These are phyloP conservation scores for Dasysyrphus tricinctus DNA, from an alignment of 2,888 invertebrate genomes.

Conservation along the genomic window DNA sequence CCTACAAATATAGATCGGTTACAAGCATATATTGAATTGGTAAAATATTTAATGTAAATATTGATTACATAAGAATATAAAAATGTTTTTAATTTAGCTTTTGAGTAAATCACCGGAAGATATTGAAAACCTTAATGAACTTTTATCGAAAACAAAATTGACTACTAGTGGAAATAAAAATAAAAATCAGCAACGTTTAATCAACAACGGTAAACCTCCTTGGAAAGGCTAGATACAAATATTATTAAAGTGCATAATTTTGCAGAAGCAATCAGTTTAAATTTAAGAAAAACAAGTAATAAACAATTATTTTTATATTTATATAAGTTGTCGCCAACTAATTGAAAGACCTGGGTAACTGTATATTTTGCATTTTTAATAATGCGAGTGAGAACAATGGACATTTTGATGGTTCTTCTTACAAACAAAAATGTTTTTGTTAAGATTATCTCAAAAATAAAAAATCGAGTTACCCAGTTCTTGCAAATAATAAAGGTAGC, in stretches of 20 bases:
- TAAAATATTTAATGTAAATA: conserved; percentile 62
- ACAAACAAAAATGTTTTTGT: background rate
- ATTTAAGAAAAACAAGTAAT: conserved; percentile 18
- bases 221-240: conserved; percentile 78
- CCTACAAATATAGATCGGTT: conserved; percentile 79
- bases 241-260: conserved; percentile 1
- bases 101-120: conserved; percentile 85
- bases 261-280: conserved; percentile 3
- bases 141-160: conserved; percentile 77
- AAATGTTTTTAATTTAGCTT: conserved; percentile 81
- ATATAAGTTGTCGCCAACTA: background rate
- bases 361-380: background rate
- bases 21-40: conserved; percentile 82
- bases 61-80: background rate
- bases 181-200: conserved; percentile 73
- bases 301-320: background rate
- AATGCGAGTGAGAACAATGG: background rate
- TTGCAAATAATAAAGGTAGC: background rate
- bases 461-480: background rate
- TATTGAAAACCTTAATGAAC: conserved; percentile 81
- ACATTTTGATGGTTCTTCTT: no score
- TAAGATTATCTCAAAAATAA: background rate
- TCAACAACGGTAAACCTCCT: conserved; percentile 79
- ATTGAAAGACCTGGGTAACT: background rate
- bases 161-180: conserved; percentile 73